Conservation (phyloP, 1,140 invertebrate species). For the Dysdera silvatica region DNA sequence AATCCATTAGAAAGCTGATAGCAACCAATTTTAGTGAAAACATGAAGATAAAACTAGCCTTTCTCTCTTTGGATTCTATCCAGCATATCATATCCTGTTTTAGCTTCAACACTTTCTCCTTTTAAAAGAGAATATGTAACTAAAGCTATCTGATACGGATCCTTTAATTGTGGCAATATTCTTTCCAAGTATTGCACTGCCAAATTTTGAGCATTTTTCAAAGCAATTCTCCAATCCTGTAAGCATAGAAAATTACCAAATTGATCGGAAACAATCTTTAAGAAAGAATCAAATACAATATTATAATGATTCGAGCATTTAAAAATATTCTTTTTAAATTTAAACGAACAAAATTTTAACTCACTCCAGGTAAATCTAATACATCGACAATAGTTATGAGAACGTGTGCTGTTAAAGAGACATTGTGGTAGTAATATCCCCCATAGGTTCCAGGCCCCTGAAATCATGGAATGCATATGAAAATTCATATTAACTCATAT, state of each 20-base stretch:
- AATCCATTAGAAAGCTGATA: too few relatives aligned
- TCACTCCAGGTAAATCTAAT: slow-evolving; percentile 34
- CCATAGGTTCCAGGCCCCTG: background rate
- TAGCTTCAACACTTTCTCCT: slow-evolving; percentile 43
- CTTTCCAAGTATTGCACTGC: slow-evolving; percentile 45
- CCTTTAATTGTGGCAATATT: slow-evolving; percentile 39
- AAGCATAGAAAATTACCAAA: background rate
- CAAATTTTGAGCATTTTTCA: slow-evolving; percentile 37
- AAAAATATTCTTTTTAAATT: background rate
- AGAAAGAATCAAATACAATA: background rate
- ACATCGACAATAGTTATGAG: slow-evolving; percentile 46
- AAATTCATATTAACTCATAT: background rate
- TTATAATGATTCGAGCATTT: background rate
- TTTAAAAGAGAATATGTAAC: slow-evolving; percentile 48
- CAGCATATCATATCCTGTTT: slow-evolving; percentile 43
- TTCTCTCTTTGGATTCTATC: slow-evolving; percentile 38
- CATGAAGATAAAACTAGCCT: slow-evolving; percentile 36
- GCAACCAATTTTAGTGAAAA: too few relatives aligned
- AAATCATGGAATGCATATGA: background rate
- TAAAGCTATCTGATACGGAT: slow-evolving; percentile 50
- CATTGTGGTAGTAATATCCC: slow-evolving; percentile 35
- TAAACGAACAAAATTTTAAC: background rate
- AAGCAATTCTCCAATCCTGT: slow-evolving; percentile 31
- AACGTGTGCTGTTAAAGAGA: slow-evolving; percentile 50
- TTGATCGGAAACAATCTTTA: background rate